These are phyloP conservation scores for Micoletzkya japonica DNA, from an alignment of 2,888 invertebrate genomes.

Conservation along the genomic window DNA sequence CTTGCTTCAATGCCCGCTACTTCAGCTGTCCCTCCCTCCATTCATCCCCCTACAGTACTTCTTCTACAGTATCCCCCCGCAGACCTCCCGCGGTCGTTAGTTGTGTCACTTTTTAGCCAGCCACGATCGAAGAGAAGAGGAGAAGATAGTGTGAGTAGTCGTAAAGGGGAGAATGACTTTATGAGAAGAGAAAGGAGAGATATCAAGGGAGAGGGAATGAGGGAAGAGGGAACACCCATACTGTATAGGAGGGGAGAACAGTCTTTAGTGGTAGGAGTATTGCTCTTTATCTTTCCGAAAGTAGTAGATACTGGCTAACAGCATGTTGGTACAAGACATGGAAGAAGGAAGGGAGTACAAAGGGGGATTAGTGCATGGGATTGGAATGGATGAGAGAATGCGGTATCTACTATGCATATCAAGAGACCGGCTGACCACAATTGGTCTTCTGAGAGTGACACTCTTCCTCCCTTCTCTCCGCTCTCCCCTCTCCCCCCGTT, in stretches of 20 bases:
- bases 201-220: slow-evolving; percentile 9
- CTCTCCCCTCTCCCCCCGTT: slow-evolving; percentile 12
- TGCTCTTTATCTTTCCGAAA: background rate
- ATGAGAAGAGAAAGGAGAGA: slow-evolving; percentile 20
- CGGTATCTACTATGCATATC: background rate
- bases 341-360: background rate
- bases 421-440: too few species aligned
- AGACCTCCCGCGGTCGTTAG: background rate
- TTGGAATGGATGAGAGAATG: background rate
- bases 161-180: slow-evolving; percentile 19
- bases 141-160: background rate
- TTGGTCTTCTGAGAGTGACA: background rate
- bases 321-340: too few species aligned
- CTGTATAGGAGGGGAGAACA: background rate
- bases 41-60: background rate
- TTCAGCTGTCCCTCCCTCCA: too few species aligned
- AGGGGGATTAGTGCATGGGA: background rate
- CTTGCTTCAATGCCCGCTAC: too few species aligned
- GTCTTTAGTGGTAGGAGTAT: too few species aligned
- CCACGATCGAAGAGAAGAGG: background rate
- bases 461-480: slow-evolving; percentile 8
- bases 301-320: too few species aligned
- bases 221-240: background rate
- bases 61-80: background rate
- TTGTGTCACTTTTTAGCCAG: slow-evolving; percentile 19